Evolutionary conservation across 2,888 invertebrate genomes (phyloP).

Genomic region (Rhopalosiphum nymphaeae): DNA sequence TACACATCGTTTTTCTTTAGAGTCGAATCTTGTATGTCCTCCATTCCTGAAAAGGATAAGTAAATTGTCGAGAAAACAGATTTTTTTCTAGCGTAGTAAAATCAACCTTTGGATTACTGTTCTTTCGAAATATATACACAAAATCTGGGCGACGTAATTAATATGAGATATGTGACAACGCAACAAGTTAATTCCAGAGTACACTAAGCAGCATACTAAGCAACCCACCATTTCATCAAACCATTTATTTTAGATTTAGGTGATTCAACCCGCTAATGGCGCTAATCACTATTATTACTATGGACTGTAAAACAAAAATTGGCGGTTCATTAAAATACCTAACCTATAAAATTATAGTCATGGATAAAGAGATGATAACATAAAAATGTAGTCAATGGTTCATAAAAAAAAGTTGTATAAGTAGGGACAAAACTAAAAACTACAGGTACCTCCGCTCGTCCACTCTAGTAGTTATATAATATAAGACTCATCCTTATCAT

Average conservation of each 20-base stretch:
- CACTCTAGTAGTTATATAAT: too few species aligned
- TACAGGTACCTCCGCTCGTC: too few species aligned
- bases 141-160: background rate
- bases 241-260: background rate
- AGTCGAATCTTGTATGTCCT: background rate
- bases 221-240: background rate
- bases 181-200: background rate
- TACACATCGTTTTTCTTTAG: background rate
- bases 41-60: background rate
- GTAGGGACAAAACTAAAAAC: too few species aligned
- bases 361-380: background rate
- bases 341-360: constrained; percentile 38
- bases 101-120: background rate
- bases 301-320: background rate
- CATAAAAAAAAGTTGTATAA: too few species aligned
- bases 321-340: constrained; percentile 20
- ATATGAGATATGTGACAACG: background rate
- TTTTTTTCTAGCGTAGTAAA: background rate
- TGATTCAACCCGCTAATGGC: background rate
- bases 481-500: too few species aligned
- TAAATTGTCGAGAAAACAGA: background rate
- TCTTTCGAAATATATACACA: background rate
- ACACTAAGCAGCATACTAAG: background rate
- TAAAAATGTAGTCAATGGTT: background rate
- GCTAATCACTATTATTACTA: background rate